Evolutionary conservation across 2,888 invertebrate genomes (phyloP).

Genomic region (Ctena decussata): DNA sequence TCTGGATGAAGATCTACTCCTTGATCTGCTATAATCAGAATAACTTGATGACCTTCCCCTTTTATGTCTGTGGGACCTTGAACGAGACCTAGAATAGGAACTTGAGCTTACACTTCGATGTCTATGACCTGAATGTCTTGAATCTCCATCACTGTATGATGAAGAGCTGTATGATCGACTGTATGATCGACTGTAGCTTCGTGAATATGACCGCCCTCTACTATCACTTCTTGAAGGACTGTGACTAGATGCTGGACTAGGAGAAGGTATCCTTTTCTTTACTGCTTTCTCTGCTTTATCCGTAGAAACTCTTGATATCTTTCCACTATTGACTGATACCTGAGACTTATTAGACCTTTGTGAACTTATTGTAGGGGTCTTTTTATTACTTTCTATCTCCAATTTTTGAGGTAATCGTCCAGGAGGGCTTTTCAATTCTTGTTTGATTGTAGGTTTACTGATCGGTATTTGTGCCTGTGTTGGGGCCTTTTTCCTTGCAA

Average conservation of each 20-base stretch:
- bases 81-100: constrained; percentile 75
- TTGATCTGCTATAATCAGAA: constrained; percentile 67
- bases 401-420: constrained; percentile 33
- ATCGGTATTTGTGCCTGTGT: neutral
- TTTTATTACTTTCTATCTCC: constrained; percentile 41
- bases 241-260: constrained; percentile 61
- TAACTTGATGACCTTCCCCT: constrained; percentile 73
- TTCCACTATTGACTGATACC: constrained; percentile 45
- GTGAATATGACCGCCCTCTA: constrained; percentile 61
- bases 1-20: constrained; percentile 67
- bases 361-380: constrained; percentile 32
- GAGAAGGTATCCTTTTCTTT: constrained; percentile 36
- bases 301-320: constrained; percentile 26
- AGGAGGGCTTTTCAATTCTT: constrained; percentile 56
- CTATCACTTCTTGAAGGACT: constrained; percentile 60
- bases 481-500: constrained; percentile 31
- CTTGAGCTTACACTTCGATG: constrained; percentile 73
- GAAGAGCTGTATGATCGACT: constrained; percentile 74
- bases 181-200: constrained; percentile 68
- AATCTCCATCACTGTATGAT: constrained; percentile 66
- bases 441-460: constrained; percentile 33
- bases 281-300: constrained; percentile 12
- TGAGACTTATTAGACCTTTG: constrained; percentile 52
- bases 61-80: constrained; percentile 65
- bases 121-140: constrained; percentile 64